phyloP scores from a whole-genome alignment of 2,797 vertebrate genomes.

The Phylloscopus collybita region DNA sequence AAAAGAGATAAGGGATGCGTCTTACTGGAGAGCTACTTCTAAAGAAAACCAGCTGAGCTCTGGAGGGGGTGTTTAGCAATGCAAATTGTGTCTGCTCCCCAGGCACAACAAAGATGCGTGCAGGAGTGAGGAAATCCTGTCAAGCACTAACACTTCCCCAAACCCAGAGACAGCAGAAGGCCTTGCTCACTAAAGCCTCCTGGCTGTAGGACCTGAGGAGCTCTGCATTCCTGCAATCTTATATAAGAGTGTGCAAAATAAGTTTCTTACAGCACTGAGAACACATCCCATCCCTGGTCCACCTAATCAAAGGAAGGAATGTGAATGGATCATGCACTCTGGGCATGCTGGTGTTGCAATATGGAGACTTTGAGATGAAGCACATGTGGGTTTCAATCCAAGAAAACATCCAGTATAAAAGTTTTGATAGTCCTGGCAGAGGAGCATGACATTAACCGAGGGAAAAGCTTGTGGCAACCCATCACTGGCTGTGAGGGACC shows the following conservation, averaged over 20 bases:
- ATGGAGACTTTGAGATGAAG: not conserved
- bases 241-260: not conserved
- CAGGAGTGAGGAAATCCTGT: conserved; percentile 9
- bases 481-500: not conserved
- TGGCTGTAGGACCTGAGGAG: not conserved
- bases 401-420: not conserved
- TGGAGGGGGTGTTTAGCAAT: not conserved
- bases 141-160: not conserved
- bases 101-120: not conserved
- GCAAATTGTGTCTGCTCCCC: not conserved
- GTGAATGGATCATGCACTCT: not conserved
- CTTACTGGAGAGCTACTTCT: not conserved
- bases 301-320: conserved; percentile 5
- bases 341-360: not conserved
- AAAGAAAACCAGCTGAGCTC: not conserved
- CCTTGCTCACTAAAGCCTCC: not conserved
- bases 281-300: not conserved
- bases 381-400: not conserved
- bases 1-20: not conserved
- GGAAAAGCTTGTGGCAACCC: not conserved
- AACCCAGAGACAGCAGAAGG: not conserved
- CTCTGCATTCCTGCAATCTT: not conserved
- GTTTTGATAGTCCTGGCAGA: not conserved
- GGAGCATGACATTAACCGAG: not conserved
- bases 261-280: not conserved